Evolutionary conservation across 2,113 vertebrate genomes (phyloP), one percentile per base, ranked within the genome.

Genomic region (Cyanistes caeruleus): DNA sequence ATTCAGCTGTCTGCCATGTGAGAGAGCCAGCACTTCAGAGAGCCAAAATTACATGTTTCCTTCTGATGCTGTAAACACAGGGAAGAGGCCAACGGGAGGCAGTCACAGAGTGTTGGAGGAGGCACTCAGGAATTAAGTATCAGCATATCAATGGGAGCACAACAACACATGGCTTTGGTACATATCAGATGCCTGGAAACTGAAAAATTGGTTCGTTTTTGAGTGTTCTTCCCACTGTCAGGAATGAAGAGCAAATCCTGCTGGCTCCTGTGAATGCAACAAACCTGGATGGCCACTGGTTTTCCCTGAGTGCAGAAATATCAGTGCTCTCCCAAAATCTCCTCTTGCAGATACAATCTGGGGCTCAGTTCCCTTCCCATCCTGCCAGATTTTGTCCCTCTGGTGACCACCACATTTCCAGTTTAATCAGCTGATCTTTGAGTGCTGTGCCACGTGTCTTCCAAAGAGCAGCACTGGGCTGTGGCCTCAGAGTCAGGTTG

Each of bases 1-100:
- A 78, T 84, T 84, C 92, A 89, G 69, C 87, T 91, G 52, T 52
- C 35, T 73, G 87, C 92, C 95, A 79, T 4, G 28, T 93, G 73
- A 78, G 55, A 77, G 64, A 94, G 75, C 60, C 30, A 7, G 75
- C 78, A 39, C 79, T 93, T 64, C 53, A 68, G 75, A 1, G 3
- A 85, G 48, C 58, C 59, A 46, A 80, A 95, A 92, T 95, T 53
- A 77, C 1, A 69, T 49, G 67, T 92, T 96, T 88, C 2, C 5
- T 82, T 76, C 37, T 9, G 33, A 55, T 58, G 58, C 88, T 87
- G 63, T 73, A 76, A 96, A 87, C 70, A 87, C 41, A 3, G 58
- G 72, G 86, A 83, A 46, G 74, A 75, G 95, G 69, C 84, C 91
- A 81, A 91, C 0, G 37, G 44, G 89, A 90, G 73, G 86, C 86